Conservation (phyloP, 2,797 vertebrate species). For the Anableps anableps region DNA sequence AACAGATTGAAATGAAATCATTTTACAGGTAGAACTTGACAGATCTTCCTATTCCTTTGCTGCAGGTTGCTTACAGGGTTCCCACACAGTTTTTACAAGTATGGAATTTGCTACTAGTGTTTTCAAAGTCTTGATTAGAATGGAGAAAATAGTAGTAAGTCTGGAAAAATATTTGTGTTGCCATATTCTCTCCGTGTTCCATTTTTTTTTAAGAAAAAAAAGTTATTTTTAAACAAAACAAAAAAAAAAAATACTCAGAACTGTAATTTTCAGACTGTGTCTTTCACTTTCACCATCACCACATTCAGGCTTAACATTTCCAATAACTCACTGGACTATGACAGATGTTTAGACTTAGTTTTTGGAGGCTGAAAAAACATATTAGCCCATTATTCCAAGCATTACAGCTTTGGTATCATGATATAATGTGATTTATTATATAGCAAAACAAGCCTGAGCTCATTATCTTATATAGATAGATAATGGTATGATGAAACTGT, state of each 20-base stretch:
- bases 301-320: neutral
- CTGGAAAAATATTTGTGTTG: no score
- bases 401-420: neutral
- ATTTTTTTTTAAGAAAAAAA: no score
- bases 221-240: neutral
- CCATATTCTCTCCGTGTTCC: neutral
- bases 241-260: no score
- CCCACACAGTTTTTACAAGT: neutral
- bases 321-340: neutral
- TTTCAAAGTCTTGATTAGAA: neutral
- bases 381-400: neutral
- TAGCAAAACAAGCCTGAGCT: neutral
- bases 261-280: neutral
- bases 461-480: conserved; percentile 1
- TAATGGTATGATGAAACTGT: neutral
- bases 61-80: neutral
- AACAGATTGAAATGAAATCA: conserved; percentile 17
- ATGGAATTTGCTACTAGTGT: neutral
- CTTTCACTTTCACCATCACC: neutral
- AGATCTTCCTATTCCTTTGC: conserved; percentile 1
- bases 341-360: neutral
- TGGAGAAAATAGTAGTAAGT: neutral
- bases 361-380: neutral
- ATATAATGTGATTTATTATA: no score
- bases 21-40: conserved; percentile 12